Percentiles rank a stretch among this genome's conserved stretches.
Evolutionary conservation across 1,140 invertebrate genomes (phyloP).

Genomic region (Thrips palmi): DNA sequence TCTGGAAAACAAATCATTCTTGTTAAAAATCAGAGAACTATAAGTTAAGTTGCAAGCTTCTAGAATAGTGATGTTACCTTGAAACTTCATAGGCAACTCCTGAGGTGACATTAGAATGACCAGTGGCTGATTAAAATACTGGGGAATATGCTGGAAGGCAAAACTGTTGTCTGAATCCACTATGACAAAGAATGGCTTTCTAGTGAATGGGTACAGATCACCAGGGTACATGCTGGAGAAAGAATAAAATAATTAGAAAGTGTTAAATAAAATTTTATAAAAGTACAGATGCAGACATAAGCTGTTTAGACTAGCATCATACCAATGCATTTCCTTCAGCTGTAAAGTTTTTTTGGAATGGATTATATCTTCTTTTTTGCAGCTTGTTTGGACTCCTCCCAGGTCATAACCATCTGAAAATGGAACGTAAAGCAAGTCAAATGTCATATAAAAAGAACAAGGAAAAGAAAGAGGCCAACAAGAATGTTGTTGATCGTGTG

Average conservation of each 20-base stretch:
- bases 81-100: conserved; percentile 65
- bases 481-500: too few species aligned
- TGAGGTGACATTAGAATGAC: conserved; percentile 88
- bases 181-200: conserved; percentile 57
- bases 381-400: conserved; percentile 77
- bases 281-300: neutral
- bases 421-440: conserved; percentile 9
- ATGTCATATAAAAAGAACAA: conserved; percentile 4
- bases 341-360: conserved; percentile 37
- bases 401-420: conserved; percentile 72
- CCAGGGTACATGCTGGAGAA: conserved; percentile 66
- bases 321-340: conserved; percentile 61
- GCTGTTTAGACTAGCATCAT: conserved; percentile 13
- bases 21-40: too few species aligned
- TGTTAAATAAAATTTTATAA: neutral
- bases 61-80: conserved; percentile 34
- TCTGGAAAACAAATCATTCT: conserved; percentile 34
- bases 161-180: conserved; percentile 91
- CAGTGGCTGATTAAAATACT: conserved; percentile 86
- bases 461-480: too few species aligned
- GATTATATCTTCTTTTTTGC: conserved; percentile 53
- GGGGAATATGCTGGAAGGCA: conserved; percentile 81
- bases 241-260: conserved; percentile 11
- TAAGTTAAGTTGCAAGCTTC: too few species aligned
- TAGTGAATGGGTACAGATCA: conserved; percentile 57